These are phyloP conservation scores for Smithornis capensis DNA, from an alignment of 2,113 vertebrate genomes.

Conservation along the genomic window DNA sequence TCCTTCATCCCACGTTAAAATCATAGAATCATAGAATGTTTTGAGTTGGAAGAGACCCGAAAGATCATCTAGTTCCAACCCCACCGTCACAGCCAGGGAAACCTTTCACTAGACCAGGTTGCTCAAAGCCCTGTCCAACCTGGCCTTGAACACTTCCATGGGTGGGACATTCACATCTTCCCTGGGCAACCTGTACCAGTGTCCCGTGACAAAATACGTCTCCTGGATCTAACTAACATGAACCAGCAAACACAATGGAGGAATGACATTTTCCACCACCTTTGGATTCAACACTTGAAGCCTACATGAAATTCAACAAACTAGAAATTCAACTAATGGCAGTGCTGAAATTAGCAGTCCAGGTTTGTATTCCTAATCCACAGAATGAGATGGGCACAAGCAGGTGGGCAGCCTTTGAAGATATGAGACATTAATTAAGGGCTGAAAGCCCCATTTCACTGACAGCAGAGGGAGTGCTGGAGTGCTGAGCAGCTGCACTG, in stretches of 20 bases:
- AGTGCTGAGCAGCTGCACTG: background rate
- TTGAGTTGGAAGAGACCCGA: background rate
- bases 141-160: background rate
- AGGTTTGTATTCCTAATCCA: background rate
- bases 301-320: background rate
- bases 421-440: background rate
- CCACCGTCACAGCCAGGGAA: background rate
- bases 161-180: background rate
- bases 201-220: background rate
- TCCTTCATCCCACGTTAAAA: background rate
- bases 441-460: background rate
- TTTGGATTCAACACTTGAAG: background rate
- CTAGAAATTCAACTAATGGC: background rate
- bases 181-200: background rate
- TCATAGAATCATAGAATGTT: background rate
- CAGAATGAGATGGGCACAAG: background rate
- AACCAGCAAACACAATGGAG: background rate
- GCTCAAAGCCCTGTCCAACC: background rate
- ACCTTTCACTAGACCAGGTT: background rate
- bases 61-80: accelerated
- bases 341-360: background rate
- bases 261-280: background rate
- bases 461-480: background rate
- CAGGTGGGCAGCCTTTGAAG: background rate
- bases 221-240: background rate